phyloP scores from a whole-genome alignment of 2,888 invertebrate genomes.

The Salticus scenicus region DNA sequence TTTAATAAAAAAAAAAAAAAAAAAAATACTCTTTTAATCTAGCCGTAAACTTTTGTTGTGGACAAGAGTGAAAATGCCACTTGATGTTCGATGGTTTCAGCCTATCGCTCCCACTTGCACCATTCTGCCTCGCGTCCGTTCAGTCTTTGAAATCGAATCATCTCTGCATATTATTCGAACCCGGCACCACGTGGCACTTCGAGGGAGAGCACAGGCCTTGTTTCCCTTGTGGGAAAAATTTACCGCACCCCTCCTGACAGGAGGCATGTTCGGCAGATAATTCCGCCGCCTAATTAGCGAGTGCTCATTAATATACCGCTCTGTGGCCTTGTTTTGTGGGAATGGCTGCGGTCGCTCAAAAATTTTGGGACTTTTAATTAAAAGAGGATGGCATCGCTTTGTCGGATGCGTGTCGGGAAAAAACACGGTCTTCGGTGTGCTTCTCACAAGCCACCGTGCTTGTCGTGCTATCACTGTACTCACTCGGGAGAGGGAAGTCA shows the following conservation, averaged over 20 bases:
- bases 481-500: too few species aligned
- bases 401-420: not conserved
- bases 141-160: constrained; percentile 26
- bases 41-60: too few species aligned
- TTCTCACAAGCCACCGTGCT: not conserved
- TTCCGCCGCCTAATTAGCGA: constrained; percentile 55
- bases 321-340: constrained; percentile 24
- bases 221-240: constrained; percentile 61
- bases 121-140: not conserved
- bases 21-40: too few species aligned
- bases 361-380: constrained; percentile 27
- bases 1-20: too few species aligned
- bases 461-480: too few species aligned
- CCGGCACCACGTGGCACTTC: constrained; percentile 41
- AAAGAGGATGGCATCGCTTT: not conserved
- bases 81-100: too few species aligned
- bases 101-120: too few species aligned
- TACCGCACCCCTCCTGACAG: constrained; percentile 42
- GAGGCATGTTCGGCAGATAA: constrained; percentile 50
- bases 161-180: constrained; percentile 33
- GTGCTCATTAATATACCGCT: constrained; percentile 59
- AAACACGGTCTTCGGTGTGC: not conserved
- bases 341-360: constrained; percentile 5
- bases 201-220: not conserved
- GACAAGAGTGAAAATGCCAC: too few species aligned